Percentiles rank a stretch among this genome's conserved stretches.
Evolutionary conservation across 2,113 vertebrate species (phyloP).

Genomic region (Megaleporinus macrocephalus): DNA sequence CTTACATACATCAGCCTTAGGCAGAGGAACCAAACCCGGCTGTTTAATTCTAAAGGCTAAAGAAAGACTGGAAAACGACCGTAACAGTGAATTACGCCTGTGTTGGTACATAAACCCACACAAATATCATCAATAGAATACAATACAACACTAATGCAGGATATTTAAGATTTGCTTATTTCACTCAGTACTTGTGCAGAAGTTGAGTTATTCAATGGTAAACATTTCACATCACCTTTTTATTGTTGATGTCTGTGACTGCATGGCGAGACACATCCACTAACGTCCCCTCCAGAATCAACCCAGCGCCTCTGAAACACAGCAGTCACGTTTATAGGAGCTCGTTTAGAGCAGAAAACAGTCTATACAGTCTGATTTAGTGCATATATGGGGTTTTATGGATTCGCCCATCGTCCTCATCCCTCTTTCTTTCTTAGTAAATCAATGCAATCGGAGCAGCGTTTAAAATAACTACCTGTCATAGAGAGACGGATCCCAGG

Average conservation of each 20-base stretch:
- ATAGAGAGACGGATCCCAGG: slow-evolving; percentile 74
- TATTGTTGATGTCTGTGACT: slow-evolving; percentile 73
- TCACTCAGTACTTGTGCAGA: not conserved
- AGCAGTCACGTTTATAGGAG: not conserved
- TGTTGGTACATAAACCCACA: too few relatives aligned
- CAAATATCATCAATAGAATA: too few relatives aligned
- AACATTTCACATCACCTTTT: slow-evolving; percentile 74
- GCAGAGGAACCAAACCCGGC: too few relatives aligned
- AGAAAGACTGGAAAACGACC: too few relatives aligned
- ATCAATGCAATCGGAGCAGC: not conserved
- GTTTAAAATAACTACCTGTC: slow-evolving; percentile 73
- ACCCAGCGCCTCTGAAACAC: slow-evolving; percentile 74
- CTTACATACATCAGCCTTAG: too few relatives aligned
- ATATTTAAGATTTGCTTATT: not conserved
- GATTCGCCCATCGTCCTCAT: too few relatives aligned
- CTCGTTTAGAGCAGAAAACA: not conserved
- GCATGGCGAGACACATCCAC: slow-evolving; percentile 83
- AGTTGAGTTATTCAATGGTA: too few relatives aligned
- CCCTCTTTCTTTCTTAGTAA: not conserved
- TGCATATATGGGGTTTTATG: not conserved
- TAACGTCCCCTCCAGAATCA: slow-evolving; percentile 83
- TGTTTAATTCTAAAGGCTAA: too few relatives aligned
- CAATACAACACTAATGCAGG: too few relatives aligned
- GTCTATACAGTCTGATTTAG: not conserved
- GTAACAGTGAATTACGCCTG: too few relatives aligned